Conservation (phyloP, 2,797 vertebrate species). For the Sphaeramia orbicularis region DNA sequence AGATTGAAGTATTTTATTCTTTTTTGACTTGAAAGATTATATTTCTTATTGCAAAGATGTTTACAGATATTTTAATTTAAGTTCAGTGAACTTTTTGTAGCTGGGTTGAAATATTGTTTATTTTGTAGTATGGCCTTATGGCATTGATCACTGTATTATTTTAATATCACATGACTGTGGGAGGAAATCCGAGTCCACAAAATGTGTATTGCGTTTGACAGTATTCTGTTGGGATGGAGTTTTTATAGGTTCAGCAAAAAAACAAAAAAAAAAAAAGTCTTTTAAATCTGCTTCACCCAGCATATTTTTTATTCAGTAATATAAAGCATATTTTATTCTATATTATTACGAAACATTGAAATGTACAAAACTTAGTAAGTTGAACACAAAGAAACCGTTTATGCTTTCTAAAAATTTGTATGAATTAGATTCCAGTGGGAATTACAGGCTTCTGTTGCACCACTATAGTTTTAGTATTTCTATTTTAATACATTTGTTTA, state of each 20-base stretch:
- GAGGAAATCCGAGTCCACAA: slow-evolving; percentile 87
- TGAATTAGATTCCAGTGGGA: slow-evolving; percentile 98
- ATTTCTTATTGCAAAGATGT: slow-evolving; percentile 99
- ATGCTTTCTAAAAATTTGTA: slow-evolving; percentile 99
- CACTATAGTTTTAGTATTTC: slow-evolving; percentile 99
- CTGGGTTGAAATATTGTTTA: slow-evolving; percentile 97
- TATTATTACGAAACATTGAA: slow-evolving; percentile 96
- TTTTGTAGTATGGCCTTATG: slow-evolving; percentile 95
- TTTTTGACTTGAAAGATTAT: slow-evolving; percentile 99
- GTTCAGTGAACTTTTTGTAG: slow-evolving; percentile 99
- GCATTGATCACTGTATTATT: slow-evolving; percentile 99
- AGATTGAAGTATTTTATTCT: slow-evolving; percentile 99
- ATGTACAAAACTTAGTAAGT: slow-evolving; percentile 93
- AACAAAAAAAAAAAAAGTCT: slow-evolving; percentile 84
- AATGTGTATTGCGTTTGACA: slow-evolving; percentile 92
- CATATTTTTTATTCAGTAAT: slow-evolving; percentile 99
- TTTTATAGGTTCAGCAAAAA: slow-evolving; percentile 94
- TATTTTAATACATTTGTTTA: slow-evolving; percentile 99
- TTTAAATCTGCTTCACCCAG: slow-evolving; percentile 95
- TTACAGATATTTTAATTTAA: slow-evolving; percentile 99
- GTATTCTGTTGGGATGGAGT: slow-evolving; percentile 97
- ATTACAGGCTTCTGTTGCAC: slow-evolving; percentile 98
- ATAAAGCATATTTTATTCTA: slow-evolving; percentile 99
- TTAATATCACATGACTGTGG: slow-evolving; percentile 94
- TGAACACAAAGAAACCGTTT: slow-evolving; percentile 90